Evolutionary conservation across 2,888 invertebrate genomes (phyloP), one percentile per base, ranked within the genome.

Genomic region (Metallyticus violacea): DNA sequence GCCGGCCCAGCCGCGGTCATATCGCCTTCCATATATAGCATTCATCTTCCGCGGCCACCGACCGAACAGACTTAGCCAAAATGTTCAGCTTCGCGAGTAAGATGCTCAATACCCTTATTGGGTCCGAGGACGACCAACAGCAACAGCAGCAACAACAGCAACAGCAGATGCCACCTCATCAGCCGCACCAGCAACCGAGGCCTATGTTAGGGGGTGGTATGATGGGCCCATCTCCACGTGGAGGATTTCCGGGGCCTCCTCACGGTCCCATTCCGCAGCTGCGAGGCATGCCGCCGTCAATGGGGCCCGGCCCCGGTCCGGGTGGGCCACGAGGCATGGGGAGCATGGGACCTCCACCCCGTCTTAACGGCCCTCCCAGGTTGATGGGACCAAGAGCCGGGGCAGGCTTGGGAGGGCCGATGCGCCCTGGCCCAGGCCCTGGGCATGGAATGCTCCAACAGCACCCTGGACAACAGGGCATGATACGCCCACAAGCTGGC

Each of bases 41-140:
- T 40, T 40, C 40, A 1, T 40, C 15, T 9, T 40, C 40, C 40
- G 81, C 81, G n/a, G 81, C 30, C 40, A n/a, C n/a, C n/a, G n/a
- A n/a, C n/a, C 29, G 81, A n/a, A 30, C 81, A 77, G 22, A 81
- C 30, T 62, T 78, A 28, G 86, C 87, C 89, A 89, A 84, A 88
- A 92, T 92, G 92, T 91, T 92, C 89, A 92, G 91, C 90, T 92
- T 92, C 89, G 92, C 92, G 81, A 91, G 91, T 89, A 92, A 92
- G 89, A 91, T 92, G 91, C 90, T 92, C 88, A 92, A 92, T 89
- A 91, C 91, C 89, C 91, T 92, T 86, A 91, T 92, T 90, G 91
- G 91, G 89, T 91, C 90, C 88, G 91, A 89, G 85, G 91, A 91
- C 88, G 90, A 89, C 87, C 89, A 87, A 87, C 88, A 88, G 88